phyloP scores from a whole-genome alignment of 2,113 vertebrate genomes.

The Craseonycteris thonglongyai region DNA sequence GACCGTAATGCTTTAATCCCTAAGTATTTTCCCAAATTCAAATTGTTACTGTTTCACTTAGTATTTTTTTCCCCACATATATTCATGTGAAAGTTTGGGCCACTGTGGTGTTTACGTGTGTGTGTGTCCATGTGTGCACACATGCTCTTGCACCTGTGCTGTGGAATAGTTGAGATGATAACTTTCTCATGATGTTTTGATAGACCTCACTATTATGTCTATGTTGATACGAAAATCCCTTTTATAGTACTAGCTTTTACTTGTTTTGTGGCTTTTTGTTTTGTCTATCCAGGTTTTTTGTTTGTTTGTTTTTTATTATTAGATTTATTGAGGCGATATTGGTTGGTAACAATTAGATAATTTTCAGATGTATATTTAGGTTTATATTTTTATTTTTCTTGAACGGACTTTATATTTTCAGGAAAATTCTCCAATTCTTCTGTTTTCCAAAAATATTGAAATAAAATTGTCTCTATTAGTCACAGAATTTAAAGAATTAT shows the following conservation, averaged over 20 bases:
- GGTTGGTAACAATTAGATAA: too few relatives aligned
- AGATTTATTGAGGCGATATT: too few relatives aligned
- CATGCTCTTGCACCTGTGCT: too few relatives aligned
- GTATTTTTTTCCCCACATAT: background rate
- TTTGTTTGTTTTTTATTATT: too few relatives aligned
- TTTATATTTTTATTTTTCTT: background rate
- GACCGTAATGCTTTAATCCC: too few relatives aligned
- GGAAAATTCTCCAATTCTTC: background rate
- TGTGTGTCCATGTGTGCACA: too few relatives aligned
- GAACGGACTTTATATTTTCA: background rate
- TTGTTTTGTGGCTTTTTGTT: background rate
- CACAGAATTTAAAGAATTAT: too few relatives aligned
- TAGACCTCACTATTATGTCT: background rate
- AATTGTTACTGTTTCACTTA: background rate
- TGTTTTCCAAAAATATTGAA: background rate
- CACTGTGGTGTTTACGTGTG: background rate
- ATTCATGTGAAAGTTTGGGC: background rate
- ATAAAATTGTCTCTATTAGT: background rate
- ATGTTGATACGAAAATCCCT: background rate
- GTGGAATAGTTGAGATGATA: background rate
- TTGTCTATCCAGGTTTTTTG: too few relatives aligned
- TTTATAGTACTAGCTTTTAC: too few relatives aligned
- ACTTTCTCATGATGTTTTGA: background rate
- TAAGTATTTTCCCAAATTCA: background rate
- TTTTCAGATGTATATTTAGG: background rate